Conservation (phyloP, 2,888 invertebrate species). For the Resseliella maxima region DNA sequence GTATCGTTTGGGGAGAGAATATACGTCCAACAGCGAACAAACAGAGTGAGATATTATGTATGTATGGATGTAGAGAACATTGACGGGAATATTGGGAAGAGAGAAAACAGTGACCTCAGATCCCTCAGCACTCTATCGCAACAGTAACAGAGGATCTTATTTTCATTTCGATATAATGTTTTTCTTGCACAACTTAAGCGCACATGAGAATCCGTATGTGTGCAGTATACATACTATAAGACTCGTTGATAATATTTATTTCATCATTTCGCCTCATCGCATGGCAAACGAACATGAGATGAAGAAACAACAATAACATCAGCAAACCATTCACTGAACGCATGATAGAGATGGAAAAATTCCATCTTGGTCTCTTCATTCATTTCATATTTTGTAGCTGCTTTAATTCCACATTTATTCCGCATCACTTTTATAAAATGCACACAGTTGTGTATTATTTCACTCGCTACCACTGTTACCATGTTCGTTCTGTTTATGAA, state of each 20-base stretch:
- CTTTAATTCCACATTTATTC: slow-evolving; percentile 49
- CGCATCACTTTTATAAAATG: slow-evolving; percentile 53
- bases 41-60: background rate
- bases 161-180: slow-evolving; percentile 51
- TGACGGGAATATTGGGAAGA: background rate
- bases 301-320: background rate
- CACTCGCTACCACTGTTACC: slow-evolving; percentile 38
- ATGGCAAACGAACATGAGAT: background rate
- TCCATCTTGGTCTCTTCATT: background rate
- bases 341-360: background rate
- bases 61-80: background rate
- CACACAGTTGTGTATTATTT: slow-evolving; percentile 52
- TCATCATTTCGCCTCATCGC: slow-evolving; percentile 25
- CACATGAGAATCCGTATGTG: slow-evolving; percentile 24
- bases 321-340: background rate
- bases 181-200: slow-evolving; percentile 26
- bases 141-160: slow-evolving; percentile 29
- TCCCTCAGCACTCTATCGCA: background rate
- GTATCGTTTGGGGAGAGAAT: background rate
- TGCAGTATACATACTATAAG: background rate
- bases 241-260: slow-evolving; percentile 43
- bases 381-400: slow-evolving; percentile 39
- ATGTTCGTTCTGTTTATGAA: slow-evolving; percentile 54
- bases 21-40: slow-evolving; percentile 10
- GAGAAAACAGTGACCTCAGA: slow-evolving; percentile 42